These are phyloP conservation scores for Morone chrysops DNA, from an alignment of 2,113 vertebrate genomes.

Conservation along the genomic window DNA sequence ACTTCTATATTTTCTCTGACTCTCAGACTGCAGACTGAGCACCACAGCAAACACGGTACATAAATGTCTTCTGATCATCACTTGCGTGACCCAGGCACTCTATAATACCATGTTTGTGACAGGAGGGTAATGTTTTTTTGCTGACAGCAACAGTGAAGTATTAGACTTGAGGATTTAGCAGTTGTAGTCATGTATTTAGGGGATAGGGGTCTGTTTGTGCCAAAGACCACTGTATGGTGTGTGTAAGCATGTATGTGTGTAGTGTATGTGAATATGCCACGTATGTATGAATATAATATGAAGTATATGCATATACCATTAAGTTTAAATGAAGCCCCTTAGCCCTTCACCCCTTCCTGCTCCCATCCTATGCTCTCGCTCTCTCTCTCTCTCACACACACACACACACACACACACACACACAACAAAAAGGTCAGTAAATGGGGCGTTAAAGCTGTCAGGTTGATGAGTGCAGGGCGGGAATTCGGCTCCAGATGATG, in stretches of 20 bases:
- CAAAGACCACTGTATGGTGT: constrained; percentile 18
- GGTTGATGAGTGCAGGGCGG: constrained; percentile 48
- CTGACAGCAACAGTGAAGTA: constrained; percentile 38
- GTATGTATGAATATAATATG: constrained; percentile 11
- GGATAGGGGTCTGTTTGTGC: constrained; percentile 30
- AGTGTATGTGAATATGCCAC: not conserved
- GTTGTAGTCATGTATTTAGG: constrained; percentile 39
- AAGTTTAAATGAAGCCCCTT: constrained; percentile 31
- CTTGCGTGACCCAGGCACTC: constrained; percentile 19
- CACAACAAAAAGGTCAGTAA: constrained; percentile 50
- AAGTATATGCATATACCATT: constrained; percentile 3
- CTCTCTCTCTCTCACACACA: constrained; percentile 17
- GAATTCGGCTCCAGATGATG: constrained; percentile 52
- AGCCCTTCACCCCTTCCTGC: not conserved
- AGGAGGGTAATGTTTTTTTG: constrained; percentile 25
- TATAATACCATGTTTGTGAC: not conserved
- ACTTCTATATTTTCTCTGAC: constrained; percentile 18
- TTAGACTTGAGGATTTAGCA: constrained; percentile 55
- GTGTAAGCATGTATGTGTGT: not conserved
- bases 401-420: constrained; percentile 11
- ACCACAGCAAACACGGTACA: not conserved
- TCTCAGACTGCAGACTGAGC: constrained; percentile 2
- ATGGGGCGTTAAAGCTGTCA: constrained; percentile 69
- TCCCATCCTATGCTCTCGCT: not conserved
- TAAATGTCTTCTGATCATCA: constrained; percentile 18